These are phyloP conservation scores for Lordiphosa collinella DNA, from an alignment of 1,140 invertebrate genomes.

Conservation along the genomic window DNA sequence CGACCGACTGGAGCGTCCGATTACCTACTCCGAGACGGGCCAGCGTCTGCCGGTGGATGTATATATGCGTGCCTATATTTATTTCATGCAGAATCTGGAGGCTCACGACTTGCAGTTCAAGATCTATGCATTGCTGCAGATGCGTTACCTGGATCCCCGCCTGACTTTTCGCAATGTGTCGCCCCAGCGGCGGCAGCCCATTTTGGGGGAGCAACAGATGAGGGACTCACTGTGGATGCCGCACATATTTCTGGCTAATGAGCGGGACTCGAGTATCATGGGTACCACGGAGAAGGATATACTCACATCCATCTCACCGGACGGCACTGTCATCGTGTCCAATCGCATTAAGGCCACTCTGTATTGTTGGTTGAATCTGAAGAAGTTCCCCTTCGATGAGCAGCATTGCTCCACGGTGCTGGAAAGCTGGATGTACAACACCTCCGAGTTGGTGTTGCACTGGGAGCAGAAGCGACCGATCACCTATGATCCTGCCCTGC, in stretches of 20 bases:
- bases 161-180: constrained; percentile 84
- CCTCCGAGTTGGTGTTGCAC: constrained; percentile 85
- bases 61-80: constrained; percentile 85
- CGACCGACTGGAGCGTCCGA: constrained; percentile 85
- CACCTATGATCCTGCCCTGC: constrained; percentile 86
- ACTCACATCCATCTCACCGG: constrained; percentile 87
- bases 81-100: constrained; percentile 88
- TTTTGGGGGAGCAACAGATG: constrained; percentile 86
- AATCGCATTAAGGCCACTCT: constrained; percentile 87
- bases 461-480: constrained; percentile 89
- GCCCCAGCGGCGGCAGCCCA: constrained; percentile 83
- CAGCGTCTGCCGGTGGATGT: constrained; percentile 82
- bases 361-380: constrained; percentile 89
- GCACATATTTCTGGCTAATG: constrained; percentile 89
- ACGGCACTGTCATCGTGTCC: constrained; percentile 88
- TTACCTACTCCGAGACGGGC: constrained; percentile 74
- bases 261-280: constrained; percentile 84
- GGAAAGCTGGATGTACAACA: constrained; percentile 91
- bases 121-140: constrained; percentile 88
- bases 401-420: constrained; percentile 89
- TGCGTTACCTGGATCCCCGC: constrained; percentile 86
- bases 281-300: constrained; percentile 87
- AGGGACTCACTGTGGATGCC: constrained; percentile 89
- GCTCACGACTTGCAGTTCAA: constrained; percentile 91
- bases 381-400: constrained; percentile 92